Evolutionary conservation across 2,113 vertebrate genomes (phyloP).

Genomic region (Poeciliopsis turrubarensis): DNA sequence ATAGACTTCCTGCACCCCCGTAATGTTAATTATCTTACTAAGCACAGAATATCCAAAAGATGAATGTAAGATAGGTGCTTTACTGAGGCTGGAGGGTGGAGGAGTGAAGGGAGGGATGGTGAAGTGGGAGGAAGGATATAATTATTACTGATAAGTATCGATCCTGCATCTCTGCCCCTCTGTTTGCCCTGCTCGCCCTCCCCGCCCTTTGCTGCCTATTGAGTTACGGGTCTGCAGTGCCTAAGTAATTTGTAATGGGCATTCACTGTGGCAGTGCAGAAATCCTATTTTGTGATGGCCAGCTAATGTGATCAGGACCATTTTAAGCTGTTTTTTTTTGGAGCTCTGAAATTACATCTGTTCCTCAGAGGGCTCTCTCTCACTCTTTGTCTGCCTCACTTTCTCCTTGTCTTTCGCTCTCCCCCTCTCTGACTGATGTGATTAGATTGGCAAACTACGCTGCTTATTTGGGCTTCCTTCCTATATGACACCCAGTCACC

Average conservation of each 20-base stretch:
- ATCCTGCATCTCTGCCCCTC: constrained; percentile 74
- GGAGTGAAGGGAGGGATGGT: constrained; percentile 47
- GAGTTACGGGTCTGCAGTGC: constrained; percentile 84
- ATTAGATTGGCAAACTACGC: constrained; percentile 77
- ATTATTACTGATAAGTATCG: constrained; percentile 85
- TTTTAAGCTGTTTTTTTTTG: constrained; percentile 81
- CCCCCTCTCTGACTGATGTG: constrained; percentile 70
- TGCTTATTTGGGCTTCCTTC: constrained; percentile 71
- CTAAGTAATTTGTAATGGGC: constrained; percentile 89
- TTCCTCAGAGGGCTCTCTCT: constrained; percentile 72
- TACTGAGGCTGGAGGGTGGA: constrained; percentile 60
- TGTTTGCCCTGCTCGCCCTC: constrained; percentile 64
- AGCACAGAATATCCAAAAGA: constrained; percentile 73
- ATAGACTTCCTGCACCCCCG: constrained; percentile 48
- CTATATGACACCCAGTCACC: constrained; percentile 63
- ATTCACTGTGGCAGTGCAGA: constrained; percentile 87
- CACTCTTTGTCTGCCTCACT: constrained; percentile 29
- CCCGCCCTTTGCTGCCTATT: constrained; percentile 76
- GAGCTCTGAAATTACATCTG: constrained; percentile 83
- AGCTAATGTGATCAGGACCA: constrained; percentile 86
- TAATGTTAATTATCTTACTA: constrained; percentile 76
- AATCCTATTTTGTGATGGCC: constrained; percentile 87
- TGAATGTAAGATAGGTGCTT: constrained; percentile 75
- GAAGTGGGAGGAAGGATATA: constrained; percentile 77
- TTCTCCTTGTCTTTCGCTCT: constrained; percentile 23